Evolutionary conservation across 1,140 invertebrate species (phyloP).

Genomic region (Philotrypesis tridentata): DNA sequence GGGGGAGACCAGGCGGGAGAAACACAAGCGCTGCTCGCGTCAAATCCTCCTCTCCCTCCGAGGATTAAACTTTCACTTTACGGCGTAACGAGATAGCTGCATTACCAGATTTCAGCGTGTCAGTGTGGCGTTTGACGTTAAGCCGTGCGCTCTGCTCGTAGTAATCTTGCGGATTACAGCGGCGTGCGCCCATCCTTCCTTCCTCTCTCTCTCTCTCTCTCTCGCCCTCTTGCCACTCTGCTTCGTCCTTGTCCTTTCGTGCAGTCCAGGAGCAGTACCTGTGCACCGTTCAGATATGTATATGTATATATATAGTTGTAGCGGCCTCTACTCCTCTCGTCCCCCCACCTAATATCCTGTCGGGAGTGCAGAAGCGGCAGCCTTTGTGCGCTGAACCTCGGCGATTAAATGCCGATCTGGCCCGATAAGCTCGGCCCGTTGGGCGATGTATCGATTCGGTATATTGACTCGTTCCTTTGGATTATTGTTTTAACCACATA

Average conservation of each 20-base stretch:
- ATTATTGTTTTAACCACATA: constrained; percentile 17
- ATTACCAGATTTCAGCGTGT: constrained; percentile 51
- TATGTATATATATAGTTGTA: too few species aligned
- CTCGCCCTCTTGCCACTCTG: constrained; percentile 1
- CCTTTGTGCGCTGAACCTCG: constrained; percentile 45
- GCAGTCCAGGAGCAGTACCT: not conserved
- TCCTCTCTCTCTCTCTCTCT: constrained; percentile 15
- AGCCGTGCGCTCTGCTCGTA: constrained; percentile 48
- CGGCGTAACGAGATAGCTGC: constrained; percentile 45
- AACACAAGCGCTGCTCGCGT: constrained; percentile 24
- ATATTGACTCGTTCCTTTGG: constrained; percentile 30
- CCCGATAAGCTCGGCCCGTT: not conserved
- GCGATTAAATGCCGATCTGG: constrained; percentile 49
- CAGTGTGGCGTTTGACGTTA: constrained; percentile 51
- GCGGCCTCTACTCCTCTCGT: too few species aligned
- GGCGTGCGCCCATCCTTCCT: constrained; percentile 11
- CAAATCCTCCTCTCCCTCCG: constrained; percentile 34
- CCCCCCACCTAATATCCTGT: not conserved
- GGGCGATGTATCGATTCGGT: constrained; percentile 33
- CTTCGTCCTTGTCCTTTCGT: constrained; percentile 20
- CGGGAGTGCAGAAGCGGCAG: not conserved
- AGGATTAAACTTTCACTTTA: constrained; percentile 52
- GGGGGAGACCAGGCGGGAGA: not conserved
- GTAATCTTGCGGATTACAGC: constrained; percentile 53
- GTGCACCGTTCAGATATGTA: too few species aligned